Base-by-base conservation (phyloP, 2,797 vertebrate genomes). In the Diplodus sargus region DNA sequence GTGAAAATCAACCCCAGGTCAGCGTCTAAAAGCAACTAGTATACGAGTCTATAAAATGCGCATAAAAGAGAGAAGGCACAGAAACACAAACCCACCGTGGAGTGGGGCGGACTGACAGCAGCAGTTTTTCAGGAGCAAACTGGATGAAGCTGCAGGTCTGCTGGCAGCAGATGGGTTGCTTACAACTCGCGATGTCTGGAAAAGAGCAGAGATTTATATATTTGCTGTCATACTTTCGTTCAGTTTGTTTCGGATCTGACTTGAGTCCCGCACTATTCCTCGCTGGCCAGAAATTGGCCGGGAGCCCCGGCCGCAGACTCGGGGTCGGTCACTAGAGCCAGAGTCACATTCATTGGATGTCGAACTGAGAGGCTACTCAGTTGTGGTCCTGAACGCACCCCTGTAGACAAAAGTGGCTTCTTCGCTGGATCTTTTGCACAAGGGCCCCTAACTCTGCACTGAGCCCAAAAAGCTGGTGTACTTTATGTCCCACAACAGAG, bases 31-130 rank as follows among this genome's bases (percentile, higher is more conserved):
- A 90, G 87, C 88, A 85, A 83, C 84, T 75, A 34, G 34, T 34
- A 53, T 76, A 79, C 47, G 74, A 61, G 82, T 92, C 87, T 93
- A 92, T 89, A 95, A 93, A 92, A 93, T 74, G 81, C 83, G 80
- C 91, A 90, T 92, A 91, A 90, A 92, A 94, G 91, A 95, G 91
- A 93, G 91, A 96, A 96, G 95, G 95, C 95, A 96, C 95, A 91
- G 90, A 94, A 93, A 95, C 89, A 94, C 92, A 94, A 91, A 92
- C 93, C 93, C 93, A 91, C 87, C 16, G 22, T 67, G 74, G 58
- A 78, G 91, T 68, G 84, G 92, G 87, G 84, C 83, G 83, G 85
- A 93, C 84, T 62, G 76, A 88, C 92, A 92, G 87, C 89, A 88
- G 89, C 87, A 89, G 88, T 79, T 75, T 87, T 74, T 53, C 65